phyloP scores from a whole-genome alignment of 2,113 vertebrate genomes.

The Vulpes lagopus region DNA sequence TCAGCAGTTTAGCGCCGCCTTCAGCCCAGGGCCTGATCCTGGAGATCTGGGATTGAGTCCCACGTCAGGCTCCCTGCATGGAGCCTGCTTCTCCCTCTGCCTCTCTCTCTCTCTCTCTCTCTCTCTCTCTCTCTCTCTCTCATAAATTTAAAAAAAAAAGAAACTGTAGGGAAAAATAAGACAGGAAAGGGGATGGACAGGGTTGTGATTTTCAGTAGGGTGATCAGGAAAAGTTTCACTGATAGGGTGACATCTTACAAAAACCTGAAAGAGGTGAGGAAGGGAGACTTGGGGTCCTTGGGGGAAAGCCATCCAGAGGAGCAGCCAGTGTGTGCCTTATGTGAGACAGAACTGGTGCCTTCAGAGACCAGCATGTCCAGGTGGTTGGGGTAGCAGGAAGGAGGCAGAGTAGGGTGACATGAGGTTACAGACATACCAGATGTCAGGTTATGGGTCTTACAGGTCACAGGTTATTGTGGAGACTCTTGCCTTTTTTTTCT shows the following conservation, averaged over 20 bases:
- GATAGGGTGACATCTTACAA: background rate
- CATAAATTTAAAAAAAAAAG: no score
- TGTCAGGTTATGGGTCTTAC: background rate
- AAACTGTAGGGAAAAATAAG: background rate
- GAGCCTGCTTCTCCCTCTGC: no score
- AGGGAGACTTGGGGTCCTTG: background rate
- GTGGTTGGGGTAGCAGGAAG: background rate
- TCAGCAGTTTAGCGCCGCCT: no score
- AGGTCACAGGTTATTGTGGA: background rate
- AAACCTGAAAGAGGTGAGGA: background rate
- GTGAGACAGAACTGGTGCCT: background rate
- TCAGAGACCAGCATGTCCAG: background rate
- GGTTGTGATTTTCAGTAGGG: background rate
- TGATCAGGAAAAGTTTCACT: background rate
- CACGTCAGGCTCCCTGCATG: no score
- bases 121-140: no score
- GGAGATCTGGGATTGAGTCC: no score
- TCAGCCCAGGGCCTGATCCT: no score
- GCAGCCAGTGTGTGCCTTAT: background rate
- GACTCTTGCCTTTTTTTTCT: background rate
- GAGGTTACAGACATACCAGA: background rate
- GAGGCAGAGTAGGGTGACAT: background rate
- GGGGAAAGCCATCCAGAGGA: background rate
- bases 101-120: no score
- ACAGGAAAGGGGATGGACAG: background rate